Conservation (phyloP, 2,888 invertebrate species). For the Troides aeacus region DNA sequence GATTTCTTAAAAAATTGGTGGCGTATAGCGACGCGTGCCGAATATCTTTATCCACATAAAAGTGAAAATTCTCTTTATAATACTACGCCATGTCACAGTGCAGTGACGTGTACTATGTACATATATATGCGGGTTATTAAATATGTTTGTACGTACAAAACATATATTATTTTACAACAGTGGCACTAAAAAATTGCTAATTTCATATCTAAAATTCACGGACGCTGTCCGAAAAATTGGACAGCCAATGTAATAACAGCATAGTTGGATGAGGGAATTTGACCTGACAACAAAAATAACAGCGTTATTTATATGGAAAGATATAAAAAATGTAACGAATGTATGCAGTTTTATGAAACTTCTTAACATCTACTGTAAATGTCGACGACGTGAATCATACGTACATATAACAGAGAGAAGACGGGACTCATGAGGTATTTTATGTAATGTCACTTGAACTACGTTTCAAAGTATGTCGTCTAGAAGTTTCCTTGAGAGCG, state of each 20-base stretch:
- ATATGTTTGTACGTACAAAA: neutral
- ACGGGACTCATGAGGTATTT: conserved; percentile 54
- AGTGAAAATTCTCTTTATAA: conserved; percentile 22
- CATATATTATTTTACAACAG: neutral
- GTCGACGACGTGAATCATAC: conserved; percentile 43
- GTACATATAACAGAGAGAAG: conserved; percentile 46
- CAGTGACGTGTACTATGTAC: neutral
- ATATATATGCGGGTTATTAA: neutral
- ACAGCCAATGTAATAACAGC: conserved; percentile 56
- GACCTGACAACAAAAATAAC: conserved; percentile 54
- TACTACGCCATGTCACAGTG: conserved; percentile 11
- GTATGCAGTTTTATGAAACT: neutral
- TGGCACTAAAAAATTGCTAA: neutral
- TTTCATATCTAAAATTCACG: conserved; percentile 42
- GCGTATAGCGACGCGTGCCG: conserved; percentile 24
- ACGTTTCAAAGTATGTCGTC: conserved; percentile 48
- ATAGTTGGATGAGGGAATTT: conserved; percentile 57
- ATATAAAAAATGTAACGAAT: neutral
- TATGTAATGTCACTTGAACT: conserved; percentile 59
- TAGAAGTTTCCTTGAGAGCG: conserved; percentile 54
- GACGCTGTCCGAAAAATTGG: conserved; percentile 56
- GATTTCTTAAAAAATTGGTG: conserved; percentile 38
- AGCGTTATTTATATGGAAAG: conserved; percentile 41
- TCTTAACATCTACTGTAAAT: conserved; percentile 29
- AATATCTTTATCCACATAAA: conserved; percentile 22